phyloP scores from a whole-genome alignment of 2,113 vertebrate species.

The Oryzias celebensis region DNA sequence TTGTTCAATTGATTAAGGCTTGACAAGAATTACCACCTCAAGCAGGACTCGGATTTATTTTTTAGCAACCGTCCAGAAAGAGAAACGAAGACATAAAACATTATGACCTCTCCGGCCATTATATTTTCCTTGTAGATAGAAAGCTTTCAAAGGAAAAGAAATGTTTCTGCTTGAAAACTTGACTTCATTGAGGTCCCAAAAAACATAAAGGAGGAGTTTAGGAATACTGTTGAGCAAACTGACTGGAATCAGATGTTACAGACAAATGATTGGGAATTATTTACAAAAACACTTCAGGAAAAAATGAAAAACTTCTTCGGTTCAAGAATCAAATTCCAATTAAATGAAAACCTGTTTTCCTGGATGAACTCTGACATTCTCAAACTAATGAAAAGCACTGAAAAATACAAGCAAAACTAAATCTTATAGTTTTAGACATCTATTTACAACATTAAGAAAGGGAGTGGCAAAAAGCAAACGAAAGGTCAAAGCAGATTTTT shows the following conservation, averaged over 20 bases:
- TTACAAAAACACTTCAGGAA: not conserved
- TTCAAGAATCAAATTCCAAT: not conserved
- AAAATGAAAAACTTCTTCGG: not conserved
- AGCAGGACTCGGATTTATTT: no score
- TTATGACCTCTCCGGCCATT: no score
- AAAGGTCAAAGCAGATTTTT: not conserved
- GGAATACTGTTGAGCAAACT: not conserved
- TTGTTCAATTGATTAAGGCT: no score
- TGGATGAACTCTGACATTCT: not conserved
- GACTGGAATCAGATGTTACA: not conserved
- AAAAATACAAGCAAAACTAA: not conserved
- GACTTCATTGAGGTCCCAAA: not conserved
- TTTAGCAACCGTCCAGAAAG: no score
- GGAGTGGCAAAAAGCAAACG: not conserved
- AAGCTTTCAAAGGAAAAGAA: not conserved
- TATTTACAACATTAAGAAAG: not conserved
- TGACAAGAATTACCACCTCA: no score
- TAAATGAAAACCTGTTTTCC: not conserved
- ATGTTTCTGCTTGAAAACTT: not conserved
- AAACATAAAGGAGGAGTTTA: not conserved
- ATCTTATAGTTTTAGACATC: not conserved
- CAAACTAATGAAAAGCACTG: not conserved
- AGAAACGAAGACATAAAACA: no score
- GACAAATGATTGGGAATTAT: not conserved
- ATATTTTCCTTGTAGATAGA: not conserved